These are phyloP conservation scores for Panurus biarmicus DNA, from an alignment of 2,113 vertebrate species.

Conservation along the genomic window DNA sequence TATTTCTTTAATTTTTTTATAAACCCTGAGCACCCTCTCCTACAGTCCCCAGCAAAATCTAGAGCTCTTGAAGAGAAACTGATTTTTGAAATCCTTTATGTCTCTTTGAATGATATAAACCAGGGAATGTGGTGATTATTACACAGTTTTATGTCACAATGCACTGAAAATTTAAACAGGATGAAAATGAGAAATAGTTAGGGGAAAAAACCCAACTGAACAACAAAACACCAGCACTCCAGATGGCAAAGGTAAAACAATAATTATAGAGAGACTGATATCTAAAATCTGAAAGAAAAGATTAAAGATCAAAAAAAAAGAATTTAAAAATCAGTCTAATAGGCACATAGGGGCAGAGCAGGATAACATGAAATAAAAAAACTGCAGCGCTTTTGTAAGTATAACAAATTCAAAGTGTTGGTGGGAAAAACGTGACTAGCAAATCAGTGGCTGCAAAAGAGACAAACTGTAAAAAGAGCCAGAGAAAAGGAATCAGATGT, in stretches of 20 bases:
- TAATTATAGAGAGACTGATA: neutral
- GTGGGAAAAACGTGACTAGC: neutral
- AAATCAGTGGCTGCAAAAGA: neutral
- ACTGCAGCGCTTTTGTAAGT: accelerated
- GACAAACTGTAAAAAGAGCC: neutral
- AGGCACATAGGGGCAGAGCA: neutral
- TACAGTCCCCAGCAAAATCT: neutral
- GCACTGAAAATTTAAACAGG: neutral
- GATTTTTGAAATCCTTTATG: neutral
- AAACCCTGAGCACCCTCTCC: neutral
- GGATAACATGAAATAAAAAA: neutral
- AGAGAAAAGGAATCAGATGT: neutral
- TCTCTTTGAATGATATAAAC: neutral
- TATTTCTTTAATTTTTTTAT: neutral
- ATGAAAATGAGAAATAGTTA: neutral
- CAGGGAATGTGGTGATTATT: neutral
- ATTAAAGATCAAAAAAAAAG: neutral
- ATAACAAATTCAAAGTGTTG: neutral
- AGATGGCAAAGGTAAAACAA: neutral
- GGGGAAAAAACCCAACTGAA: accelerated
- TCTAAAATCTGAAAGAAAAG: neutral
- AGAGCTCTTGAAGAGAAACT: neutral
- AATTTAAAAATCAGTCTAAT: neutral
- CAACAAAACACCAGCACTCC: neutral
- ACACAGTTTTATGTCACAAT: neutral